Evolutionary conservation across 1,140 invertebrate genomes (phyloP), one percentile per base, ranked within the genome.

Genomic region (Drosophila sechellia): DNA sequence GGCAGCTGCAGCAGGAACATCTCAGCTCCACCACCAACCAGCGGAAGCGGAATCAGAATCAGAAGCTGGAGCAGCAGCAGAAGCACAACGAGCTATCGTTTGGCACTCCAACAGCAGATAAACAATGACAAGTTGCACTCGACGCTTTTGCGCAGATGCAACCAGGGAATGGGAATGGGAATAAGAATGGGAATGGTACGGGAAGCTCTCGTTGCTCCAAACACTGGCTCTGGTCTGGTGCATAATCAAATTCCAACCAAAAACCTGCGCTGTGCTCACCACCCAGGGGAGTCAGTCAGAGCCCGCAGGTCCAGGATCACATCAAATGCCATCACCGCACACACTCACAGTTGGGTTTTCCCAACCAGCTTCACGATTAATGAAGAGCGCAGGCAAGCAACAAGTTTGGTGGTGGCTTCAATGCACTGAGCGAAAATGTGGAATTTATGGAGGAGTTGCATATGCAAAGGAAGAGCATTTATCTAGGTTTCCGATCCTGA

Each of bases 71-170:
- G 73, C 58, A 39, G 20, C 39, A 56, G 40, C 65, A 35, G 60
- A 31, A 71, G 31, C 50, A 49, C 43, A 53, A 70, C 46, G 37
- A 75, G 72, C 71, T 76, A 76, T 76, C 72, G 71, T 66, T 49
- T 70, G 64, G 31, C 59, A 22, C 42, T 64, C 57, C 68, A 34
- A 39, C 46, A 25, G 27, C 42, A 75, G 72, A 76, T 76, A 76
- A 76, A 75, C 72, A 76, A 76, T 76, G 74, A 77, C 74, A 77
- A 77, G 73, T 77, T 77, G 74, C 74, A 77, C 64, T 77, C 72
- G 72, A 75, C 60, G 71, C 71, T 75, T 56, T 52, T 54, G 60
- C 52, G 13, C 60, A 68, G 64, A 68, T 68, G 64, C 64, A 68
- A 64, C 59, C 45, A 43, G 15, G 40, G 48, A 61, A 40, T 68